phyloP scores from a whole-genome alignment of 2,113 vertebrate genomes.

The Paralichthys olivaceus region DNA sequence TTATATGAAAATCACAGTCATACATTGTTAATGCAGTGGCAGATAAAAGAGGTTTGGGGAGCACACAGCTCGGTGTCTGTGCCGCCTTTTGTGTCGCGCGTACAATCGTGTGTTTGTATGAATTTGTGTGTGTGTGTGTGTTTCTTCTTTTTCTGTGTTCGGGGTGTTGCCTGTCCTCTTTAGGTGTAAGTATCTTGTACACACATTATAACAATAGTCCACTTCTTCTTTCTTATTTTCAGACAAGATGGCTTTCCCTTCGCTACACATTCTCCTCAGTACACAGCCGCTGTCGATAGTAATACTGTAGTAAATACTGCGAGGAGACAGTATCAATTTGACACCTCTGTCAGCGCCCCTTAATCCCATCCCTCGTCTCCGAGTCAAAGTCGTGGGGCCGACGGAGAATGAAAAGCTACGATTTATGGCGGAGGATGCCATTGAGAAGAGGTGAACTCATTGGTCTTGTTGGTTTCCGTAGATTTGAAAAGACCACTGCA shows the following conservation, averaged over 20 bases:
- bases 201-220: constrained; percentile 8
- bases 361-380: constrained; percentile 58
- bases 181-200: constrained; percentile 10
- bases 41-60: constrained; percentile 65
- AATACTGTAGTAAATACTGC: constrained; percentile 61
- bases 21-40: constrained; percentile 81
- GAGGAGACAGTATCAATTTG: constrained; percentile 58
- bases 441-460: constrained; percentile 31
- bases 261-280: background rate
- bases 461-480: constrained; percentile 18
- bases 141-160: background rate
- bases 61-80: constrained; percentile 36
- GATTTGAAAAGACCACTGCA: constrained; percentile 39
- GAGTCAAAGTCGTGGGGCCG: constrained; percentile 63
- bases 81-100: constrained; percentile 44
- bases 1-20: constrained; percentile 82
- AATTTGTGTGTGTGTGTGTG: constrained; percentile 26
- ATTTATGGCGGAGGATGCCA: constrained; percentile 51
- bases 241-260: background rate
- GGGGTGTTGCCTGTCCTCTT: constrained; percentile 32
- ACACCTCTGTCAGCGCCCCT: constrained; percentile 49
- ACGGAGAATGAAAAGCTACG: constrained; percentile 55
- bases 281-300: constrained; percentile 34
- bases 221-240: constrained; percentile 14
- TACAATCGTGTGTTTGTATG: constrained; percentile 16